Percentiles rank a stretch among this genome's conserved stretches.
These are phyloP conservation scores for Macquaria ambigua DNA, from an alignment of 2,113 vertebrate genomes.

Conservation along the genomic window DNA sequence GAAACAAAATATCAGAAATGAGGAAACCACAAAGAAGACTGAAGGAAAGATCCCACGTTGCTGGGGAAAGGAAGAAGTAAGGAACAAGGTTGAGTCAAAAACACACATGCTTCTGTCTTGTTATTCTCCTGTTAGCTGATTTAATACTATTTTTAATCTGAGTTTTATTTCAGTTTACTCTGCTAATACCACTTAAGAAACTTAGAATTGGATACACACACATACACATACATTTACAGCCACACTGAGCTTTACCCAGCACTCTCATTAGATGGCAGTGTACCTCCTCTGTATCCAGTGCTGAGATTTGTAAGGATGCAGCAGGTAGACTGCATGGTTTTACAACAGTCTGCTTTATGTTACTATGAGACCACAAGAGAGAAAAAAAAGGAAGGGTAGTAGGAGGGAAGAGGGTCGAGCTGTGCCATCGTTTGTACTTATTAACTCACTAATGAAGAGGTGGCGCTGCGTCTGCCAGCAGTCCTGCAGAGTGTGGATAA, in stretches of 20 bases:
- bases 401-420: constrained; percentile 11
- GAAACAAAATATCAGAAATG: constrained; percentile 18
- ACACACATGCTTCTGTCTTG: not conserved
- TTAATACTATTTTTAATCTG: not conserved
- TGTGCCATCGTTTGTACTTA: constrained; percentile 51
- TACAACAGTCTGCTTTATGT: not conserved
- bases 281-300: constrained; percentile 12
- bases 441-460: constrained; percentile 94
- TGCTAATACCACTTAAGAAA: not conserved
- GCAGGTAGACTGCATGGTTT: not conserved
- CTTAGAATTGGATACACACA: not conserved
- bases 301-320: constrained; percentile 1
- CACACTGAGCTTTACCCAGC: constrained; percentile 31
- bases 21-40: not conserved
- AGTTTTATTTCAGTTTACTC: not conserved
- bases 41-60: not conserved
- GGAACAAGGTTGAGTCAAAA: not conserved
- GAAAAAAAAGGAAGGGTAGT: not conserved
- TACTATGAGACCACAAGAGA: not conserved
- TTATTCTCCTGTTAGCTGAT: not conserved
- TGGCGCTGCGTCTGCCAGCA: constrained; percentile 94
- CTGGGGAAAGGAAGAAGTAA: constrained; percentile 11
- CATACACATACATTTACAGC: not conserved
- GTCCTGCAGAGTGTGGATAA: constrained; percentile 91
- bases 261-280: constrained; percentile 60